Base-by-base conservation (phyloP, 2,888 invertebrate genomes). In the Torymus auratus region DNA sequence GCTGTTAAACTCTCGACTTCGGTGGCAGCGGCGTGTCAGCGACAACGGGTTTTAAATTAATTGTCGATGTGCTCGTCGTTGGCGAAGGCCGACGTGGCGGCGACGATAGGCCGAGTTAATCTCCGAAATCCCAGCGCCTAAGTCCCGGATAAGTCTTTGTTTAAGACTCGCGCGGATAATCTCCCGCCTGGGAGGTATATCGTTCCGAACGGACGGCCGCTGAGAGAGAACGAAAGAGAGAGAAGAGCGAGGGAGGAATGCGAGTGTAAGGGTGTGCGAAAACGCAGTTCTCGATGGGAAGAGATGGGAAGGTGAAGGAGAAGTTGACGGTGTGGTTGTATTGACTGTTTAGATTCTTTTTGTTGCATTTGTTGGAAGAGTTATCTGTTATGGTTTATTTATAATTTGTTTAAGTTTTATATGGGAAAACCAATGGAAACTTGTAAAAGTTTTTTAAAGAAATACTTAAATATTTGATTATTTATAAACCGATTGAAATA, bases 151-250 rank as follows among this genome's bases (percentile, higher is more conserved):
- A 86, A 86, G 86, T 87, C 86, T 86, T 87, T 86, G 87, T 87
- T 88, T 88, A 86, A 88, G 85, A 83, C 84, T 86, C 84, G 80
- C 73, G 73, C 77, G 82, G 85, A 85, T 87, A 86, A 88, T 88
- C 85, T 83, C 79, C 82, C 85, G 69, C 83, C 77, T 77, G 81
- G 82, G 82, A 81, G 81, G 82, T 82, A 82, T 81, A 81, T 83
- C 7, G 41, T 41, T 20, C 74, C 53, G 71, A 61, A 61, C 68
- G 72, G 55, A 28, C 65, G 20, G 17, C n/a, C 56, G 70, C n/a
- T 65, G 53, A 41, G 2, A 60, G 60, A 13, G 12, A 20, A 60
- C 3, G 28, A 28, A 7, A 41, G 41, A 41, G 41, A 17, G 71
- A 60, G 53, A 1, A 58, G 67, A 13, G 12, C 50, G 67, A 60